A percentile compares a stretch with the other conserved stretches of the same genome.
Conservation (phyloP, 2,113 vertebrate species). For the Tupaia chinensis region DNA sequence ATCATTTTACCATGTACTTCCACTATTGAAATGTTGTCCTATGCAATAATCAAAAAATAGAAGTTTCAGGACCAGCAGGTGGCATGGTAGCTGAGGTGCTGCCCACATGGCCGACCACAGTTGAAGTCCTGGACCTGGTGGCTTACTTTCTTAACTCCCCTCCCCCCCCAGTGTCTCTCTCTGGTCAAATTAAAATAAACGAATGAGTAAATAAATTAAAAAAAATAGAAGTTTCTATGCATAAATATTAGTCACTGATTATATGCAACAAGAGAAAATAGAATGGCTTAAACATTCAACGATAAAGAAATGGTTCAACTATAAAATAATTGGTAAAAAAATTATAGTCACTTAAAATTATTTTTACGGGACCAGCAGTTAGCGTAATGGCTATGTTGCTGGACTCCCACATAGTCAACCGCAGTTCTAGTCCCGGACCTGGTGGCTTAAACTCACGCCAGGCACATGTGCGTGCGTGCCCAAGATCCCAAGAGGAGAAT, state of each 20-base stretch:
- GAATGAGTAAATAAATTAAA: neutral
- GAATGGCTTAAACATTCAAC: constrained; percentile 44
- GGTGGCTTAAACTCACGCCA: no score
- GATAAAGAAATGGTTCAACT: constrained; percentile 44
- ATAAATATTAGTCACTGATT: constrained; percentile 18
- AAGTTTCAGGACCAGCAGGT: neutral
- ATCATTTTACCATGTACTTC: constrained; percentile 39
- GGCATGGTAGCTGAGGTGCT: no score
- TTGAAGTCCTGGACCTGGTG: no score
- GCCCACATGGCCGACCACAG: no score
- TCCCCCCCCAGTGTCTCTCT: no score
- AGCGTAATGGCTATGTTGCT: no score
- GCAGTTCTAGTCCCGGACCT: no score
- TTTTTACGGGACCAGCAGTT: neutral
- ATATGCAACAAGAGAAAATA: constrained; percentile 28
- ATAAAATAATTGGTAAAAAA: constrained; percentile 6
- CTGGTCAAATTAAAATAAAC: no score
- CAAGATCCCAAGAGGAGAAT: no score
- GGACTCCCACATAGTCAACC: no score
- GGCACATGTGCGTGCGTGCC: no score
- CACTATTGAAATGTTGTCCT: neutral
- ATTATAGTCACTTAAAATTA: neutral
- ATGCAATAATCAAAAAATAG: constrained; percentile 51
- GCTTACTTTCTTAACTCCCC: no score
- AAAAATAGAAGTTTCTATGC: constrained; percentile 33